Evolutionary conservation across 1,140 invertebrate species (phyloP), one percentile per base, ranked within the genome.

Genomic region (Paralvinella palmiformis): DNA sequence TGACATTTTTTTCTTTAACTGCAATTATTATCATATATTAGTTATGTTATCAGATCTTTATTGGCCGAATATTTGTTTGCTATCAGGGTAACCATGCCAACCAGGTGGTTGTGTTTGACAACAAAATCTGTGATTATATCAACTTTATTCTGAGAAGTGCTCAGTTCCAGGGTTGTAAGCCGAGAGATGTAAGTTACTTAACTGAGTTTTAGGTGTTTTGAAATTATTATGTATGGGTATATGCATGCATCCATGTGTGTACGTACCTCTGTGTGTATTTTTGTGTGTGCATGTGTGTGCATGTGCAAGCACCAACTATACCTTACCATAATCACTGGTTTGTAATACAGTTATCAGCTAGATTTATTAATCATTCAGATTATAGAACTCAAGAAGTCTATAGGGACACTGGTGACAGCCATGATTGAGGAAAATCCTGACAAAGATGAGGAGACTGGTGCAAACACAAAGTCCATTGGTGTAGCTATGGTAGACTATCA

Each of bases 61-160:
- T n/a, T 13, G 2, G 13, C 5, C 33, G 33, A 31, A 41, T 55
- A 48, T 32, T 13, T 32, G 32, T 13, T 17, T 59, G 27, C 65
- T 73, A 68, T n/a, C 68, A 79, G 77, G 76, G 77, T 31, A 79
- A 77, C 61, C 64, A 65, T 22, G 57, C 65, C 20, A 79, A 79
- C 61, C 76, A 75, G 52, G 66, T 71, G 1, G 69, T 74, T 7
- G 71, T 76, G 48, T 76, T 78, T 72, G 75, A 79, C 63, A 74
- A 75, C 64, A 78, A 79, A 64, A 69, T 79, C 27, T 73, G 73
- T 70, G 76, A 78, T 52, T 76, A 79, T 64, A 69, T 77, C 52
- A 79, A 79, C 72, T 73, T 73, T 59, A 77, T 79, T 13, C 69
- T 79, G 2, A 64, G 76, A 58, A 68, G 67, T 24, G 71, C 68